A percentile compares a stretch with the other conserved stretches of the same genome.
Evolutionary conservation across 2,797 vertebrate genomes (phyloP).

Genomic region (Hipposideros larvatus): DNA sequence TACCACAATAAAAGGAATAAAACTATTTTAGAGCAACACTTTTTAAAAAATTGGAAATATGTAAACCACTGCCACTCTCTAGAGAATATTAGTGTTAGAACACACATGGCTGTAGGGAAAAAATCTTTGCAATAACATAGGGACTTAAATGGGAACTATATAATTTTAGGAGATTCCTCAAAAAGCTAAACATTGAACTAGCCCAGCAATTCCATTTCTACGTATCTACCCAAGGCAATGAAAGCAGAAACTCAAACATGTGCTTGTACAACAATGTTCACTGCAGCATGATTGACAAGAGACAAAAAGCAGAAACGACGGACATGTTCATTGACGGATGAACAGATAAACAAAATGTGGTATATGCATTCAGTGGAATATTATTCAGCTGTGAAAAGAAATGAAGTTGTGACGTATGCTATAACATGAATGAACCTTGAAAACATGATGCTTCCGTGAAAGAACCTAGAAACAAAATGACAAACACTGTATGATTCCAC

Average conservation of each 20-base stretch:
- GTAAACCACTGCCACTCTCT: background rate
- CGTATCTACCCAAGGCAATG: background rate
- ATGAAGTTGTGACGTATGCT: background rate
- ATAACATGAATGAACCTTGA: background rate
- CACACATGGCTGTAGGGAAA: background rate
- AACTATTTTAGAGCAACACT: conserved; percentile 10
- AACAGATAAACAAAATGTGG: background rate
- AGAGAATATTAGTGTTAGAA: background rate
- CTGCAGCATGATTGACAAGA: background rate
- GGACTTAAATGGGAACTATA: background rate
- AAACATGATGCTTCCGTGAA: background rate
- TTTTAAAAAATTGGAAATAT: background rate
- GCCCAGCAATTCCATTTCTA: background rate
- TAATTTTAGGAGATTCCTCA: background rate
- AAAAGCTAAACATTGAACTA: background rate
- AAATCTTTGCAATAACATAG: background rate
- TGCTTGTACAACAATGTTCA: background rate
- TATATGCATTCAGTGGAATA: background rate
- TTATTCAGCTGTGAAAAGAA: no score
- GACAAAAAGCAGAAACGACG: background rate
- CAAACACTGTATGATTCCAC: background rate
- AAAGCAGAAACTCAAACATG: background rate
- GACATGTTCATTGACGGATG: background rate
- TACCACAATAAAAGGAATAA: background rate
- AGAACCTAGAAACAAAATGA: background rate